A percentile compares a stretch with the other conserved stretches of the same genome.
These are phyloP conservation scores for Tenebrio molitor DNA, from an alignment of 1,140 invertebrate species.

Conservation along the genomic window DNA sequence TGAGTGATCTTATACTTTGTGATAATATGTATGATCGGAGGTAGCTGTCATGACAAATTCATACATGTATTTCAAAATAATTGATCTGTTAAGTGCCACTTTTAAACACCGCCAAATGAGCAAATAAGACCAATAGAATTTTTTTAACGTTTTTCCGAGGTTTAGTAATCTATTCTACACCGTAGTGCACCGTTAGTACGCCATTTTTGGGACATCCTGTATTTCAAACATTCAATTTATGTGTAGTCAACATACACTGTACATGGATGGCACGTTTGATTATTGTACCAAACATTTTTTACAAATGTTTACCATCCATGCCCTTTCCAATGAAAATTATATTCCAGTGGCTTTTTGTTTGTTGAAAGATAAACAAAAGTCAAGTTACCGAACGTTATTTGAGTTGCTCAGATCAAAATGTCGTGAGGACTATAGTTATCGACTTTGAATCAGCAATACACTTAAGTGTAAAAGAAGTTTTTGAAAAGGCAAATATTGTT, in stretches of 20 bases:
- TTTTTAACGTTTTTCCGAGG: too few species aligned
- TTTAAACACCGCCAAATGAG: too few species aligned
- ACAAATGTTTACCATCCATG: conserved; percentile 20
- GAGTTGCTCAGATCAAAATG: neutral
- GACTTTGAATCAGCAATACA: conserved; percentile 23
- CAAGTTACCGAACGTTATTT: conserved; percentile 1
- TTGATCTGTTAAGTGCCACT: too few species aligned
- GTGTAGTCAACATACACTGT: neutral
- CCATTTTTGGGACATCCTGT: too few species aligned
- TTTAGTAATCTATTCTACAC: too few species aligned
- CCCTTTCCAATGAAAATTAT: neutral
- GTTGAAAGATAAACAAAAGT: conserved; percentile 19
- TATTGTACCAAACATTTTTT: conserved; percentile 18
- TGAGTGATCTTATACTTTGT: too few species aligned
- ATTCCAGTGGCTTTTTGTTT: conserved; percentile 3
- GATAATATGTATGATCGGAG: too few species aligned
- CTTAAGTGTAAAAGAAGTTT: conserved; percentile 11
- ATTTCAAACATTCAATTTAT: neutral
- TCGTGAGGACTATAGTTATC: conserved; percentile 14
- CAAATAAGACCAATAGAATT: too few species aligned
- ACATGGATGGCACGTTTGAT: conserved; percentile 14
- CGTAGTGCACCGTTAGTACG: too few species aligned
- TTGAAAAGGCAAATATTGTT: conserved; percentile 7
- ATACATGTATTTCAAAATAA: too few species aligned
- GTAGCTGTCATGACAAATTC: too few species aligned